Conservation (phyloP, 37 sponge, comb jelly and placozoan species). For the Spongilla lacustris region DNA sequence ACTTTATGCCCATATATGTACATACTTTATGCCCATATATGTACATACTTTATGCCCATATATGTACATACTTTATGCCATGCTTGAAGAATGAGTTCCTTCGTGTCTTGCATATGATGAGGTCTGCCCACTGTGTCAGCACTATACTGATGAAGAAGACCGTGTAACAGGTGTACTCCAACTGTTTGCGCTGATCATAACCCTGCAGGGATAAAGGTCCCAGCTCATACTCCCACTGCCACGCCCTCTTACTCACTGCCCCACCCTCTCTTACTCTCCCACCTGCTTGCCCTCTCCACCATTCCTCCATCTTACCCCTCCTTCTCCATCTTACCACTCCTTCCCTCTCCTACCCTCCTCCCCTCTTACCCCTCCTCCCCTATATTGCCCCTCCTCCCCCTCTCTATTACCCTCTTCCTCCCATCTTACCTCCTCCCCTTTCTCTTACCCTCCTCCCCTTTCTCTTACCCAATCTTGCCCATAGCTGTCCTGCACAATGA, state of each 20-base stretch:
- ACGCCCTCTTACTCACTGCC: background rate
- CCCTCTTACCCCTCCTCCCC: background rate
- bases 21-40: too few species aligned
- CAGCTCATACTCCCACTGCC: background rate
- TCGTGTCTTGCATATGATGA: constrained; percentile 95
- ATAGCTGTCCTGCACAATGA: constrained; percentile 83
- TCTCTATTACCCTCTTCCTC: background rate
- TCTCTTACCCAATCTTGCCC: constrained; percentile 92
- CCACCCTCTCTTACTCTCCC: background rate
- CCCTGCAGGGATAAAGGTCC: background rate
- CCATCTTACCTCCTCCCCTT: background rate
- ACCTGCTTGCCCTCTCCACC: background rate
- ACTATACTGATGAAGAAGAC: constrained; percentile 98
- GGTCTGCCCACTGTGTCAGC: constrained; percentile 97
- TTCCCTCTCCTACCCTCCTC: background rate
- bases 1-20: too few species aligned
- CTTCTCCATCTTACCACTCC: background rate
- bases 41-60: too few species aligned
- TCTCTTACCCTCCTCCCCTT: background rate
- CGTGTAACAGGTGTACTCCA: constrained; percentile 94
- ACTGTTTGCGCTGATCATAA: background rate
- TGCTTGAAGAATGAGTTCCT: constrained; percentile 90
- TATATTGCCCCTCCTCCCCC: background rate
- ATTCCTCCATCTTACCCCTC: background rate
- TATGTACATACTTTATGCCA: constrained; percentile 81